A percentile compares a stretch with the other conserved stretches of the same genome.
Evolutionary conservation across 2,113 vertebrate genomes (phyloP).

Genomic region (Ciconia stormi): DNA sequence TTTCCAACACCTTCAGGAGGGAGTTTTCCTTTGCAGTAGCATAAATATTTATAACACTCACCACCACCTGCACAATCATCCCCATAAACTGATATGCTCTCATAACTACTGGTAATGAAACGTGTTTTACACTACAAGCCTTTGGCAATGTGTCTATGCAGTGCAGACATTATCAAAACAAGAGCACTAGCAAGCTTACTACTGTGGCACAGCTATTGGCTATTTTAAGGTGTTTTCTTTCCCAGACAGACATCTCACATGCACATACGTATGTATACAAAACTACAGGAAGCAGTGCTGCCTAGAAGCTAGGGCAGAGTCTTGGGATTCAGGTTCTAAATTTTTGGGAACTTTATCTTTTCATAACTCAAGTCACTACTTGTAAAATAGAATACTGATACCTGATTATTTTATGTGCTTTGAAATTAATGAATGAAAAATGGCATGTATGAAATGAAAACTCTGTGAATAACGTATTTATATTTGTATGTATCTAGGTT

Average conservation of each 20-base stretch:
- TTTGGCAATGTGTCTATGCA: slow-evolving; percentile 23
- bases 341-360: neutral
- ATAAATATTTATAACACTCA: slow-evolving; percentile 66
- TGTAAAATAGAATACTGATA: neutral
- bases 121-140: neutral
- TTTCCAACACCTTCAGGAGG: slow-evolving; percentile 49
- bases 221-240: slow-evolving; percentile 29
- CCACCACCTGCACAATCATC: slow-evolving; percentile 63
- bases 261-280: neutral
- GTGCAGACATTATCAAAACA: slow-evolving; percentile 60
- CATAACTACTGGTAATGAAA: slow-evolving; percentile 55
- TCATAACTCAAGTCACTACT: neutral
- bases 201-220: neutral
- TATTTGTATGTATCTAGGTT: neutral
- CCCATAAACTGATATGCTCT: slow-evolving; percentile 67
- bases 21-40: slow-evolving; percentile 62
- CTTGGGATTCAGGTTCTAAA: neutral
- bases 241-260: neutral
- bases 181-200: neutral
- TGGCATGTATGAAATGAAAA: neutral
- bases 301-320: neutral
- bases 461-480: neutral
- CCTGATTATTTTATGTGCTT: neutral
- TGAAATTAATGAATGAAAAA: neutral
- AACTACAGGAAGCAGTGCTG: neutral